Base-by-base conservation (phyloP, 2,888 invertebrate species). In the Fragum sueziense region DNA sequence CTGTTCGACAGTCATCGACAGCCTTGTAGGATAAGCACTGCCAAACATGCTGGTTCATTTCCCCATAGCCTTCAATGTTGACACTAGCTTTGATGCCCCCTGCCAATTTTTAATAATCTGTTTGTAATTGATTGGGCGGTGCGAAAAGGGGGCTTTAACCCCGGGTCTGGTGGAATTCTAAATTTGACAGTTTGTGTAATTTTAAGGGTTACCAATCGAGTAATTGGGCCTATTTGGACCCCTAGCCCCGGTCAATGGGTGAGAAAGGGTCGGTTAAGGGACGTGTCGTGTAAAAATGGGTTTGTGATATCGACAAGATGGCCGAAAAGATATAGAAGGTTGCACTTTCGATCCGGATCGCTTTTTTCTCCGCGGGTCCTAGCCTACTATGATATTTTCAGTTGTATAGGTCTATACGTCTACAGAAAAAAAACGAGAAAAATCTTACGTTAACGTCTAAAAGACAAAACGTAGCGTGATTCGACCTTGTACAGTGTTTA, bases 221-320 rank as follows among this genome's bases (percentile, higher is more conserved):
- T 65, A 41, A 65, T 37, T 65, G 65, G 41, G n/a, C 37, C 65
- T 41, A 37, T 37, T 65, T 65, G 41, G 65, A 20, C 25, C 41
- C 65, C 20, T 17, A 14, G 37, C 41, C 37, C 22, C 65, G 65
- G 65, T 65, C 65, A 65, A 41, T 65, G 65, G 65, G 65, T 65
- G 65, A 65, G 41, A n/a, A 22, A 14, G 31, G 61, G 47, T 47
- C 47, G 47, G 47, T 20, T 47, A 47, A n/a, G n/a, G n/a, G n/a
- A n/a, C n/a, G n/a, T n/a, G n/a, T n/a, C n/a, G n/a, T n/a, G n/a
- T n/a, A n/a, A n/a, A n/a, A n/a, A n/a, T n/a, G n/a, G n/a, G n/a
- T n/a, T n/a, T n/a, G n/a, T n/a, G n/a, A n/a, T n/a, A n/a, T n/a
- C n/a, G n/a, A n/a, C n/a, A n/a, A n/a, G n/a, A n/a, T n/a, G n/a